Evolutionary conservation across 2,888 invertebrate genomes (phyloP).

Genomic region (Imbricaverruca yamaguchii): DNA sequence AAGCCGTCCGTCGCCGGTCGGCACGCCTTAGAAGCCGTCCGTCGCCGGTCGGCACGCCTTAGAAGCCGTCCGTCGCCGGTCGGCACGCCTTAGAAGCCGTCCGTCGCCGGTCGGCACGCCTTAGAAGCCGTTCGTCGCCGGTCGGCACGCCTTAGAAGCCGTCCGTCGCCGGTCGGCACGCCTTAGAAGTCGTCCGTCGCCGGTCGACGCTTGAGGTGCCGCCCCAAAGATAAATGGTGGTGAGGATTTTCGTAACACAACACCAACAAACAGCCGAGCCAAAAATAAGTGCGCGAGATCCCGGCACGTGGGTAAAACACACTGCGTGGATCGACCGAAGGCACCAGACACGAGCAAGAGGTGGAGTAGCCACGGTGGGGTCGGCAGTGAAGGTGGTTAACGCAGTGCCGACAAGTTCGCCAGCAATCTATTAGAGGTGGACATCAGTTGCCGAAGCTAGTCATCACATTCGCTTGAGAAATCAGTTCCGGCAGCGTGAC

Average conservation of each 20-base stretch:
- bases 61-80: neutral
- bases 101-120: no score
- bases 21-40: neutral
- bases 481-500: no score
- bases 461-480: no score
- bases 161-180: no score
- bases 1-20: neutral
- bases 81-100: neutral
- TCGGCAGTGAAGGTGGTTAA: no score
- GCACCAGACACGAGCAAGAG: no score
- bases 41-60: no score
- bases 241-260: constrained; percentile 18
- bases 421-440: no score
- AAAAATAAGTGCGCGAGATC: constrained; percentile 1
- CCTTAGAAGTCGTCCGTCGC: neutral
- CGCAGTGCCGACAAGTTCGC: no score
- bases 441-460: no score
- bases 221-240: constrained; percentile 1
- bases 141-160: neutral
- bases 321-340: no score
- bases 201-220: neutral
- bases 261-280: constrained; percentile 19
- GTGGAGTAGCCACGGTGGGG: no score
- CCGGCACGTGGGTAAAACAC: constrained; percentile 1
- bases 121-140: neutral